A percentile compares a stretch with the other conserved stretches of the same genome.
These are phyloP conservation scores for Bombus haemorrhoidalis DNA, from an alignment of 1,140 invertebrate genomes.

Conservation along the genomic window DNA sequence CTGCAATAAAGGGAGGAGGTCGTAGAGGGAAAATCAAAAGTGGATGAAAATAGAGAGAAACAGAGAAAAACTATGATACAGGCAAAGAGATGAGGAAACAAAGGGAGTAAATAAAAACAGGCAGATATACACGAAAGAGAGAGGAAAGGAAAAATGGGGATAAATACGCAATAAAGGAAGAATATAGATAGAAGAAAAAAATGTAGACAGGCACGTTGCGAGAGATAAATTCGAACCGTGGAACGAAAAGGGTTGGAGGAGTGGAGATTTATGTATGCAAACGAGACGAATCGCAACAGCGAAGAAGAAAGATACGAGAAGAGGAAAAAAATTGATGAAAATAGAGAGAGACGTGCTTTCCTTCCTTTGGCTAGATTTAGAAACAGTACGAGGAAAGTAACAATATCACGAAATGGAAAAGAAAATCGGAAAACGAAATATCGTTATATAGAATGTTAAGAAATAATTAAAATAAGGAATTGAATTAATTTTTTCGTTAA, in stretches of 20 bases:
- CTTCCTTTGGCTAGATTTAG: background rate
- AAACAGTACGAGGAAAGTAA: background rate
- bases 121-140: too few species aligned
- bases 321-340: background rate
- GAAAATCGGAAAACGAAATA: background rate
- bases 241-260: background rate
- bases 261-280: background rate
- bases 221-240: background rate
- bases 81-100: background rate
- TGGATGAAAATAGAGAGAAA: background rate
- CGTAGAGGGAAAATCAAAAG: background rate
- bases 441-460: background rate
- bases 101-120: background rate
- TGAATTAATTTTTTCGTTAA: too few species aligned
- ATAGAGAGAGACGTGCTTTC: background rate
- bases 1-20: background rate
- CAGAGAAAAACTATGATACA: background rate
- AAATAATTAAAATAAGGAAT: too few species aligned
- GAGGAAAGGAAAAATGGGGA: background rate
- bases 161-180: background rate
- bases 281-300: background rate
- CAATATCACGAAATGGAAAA: background rate
- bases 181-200: background rate
- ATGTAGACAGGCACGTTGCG: background rate
- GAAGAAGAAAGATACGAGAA: background rate